Conservation (phyloP, 2,797 vertebrate species). For the Cryptoblepharus egeriae region DNA sequence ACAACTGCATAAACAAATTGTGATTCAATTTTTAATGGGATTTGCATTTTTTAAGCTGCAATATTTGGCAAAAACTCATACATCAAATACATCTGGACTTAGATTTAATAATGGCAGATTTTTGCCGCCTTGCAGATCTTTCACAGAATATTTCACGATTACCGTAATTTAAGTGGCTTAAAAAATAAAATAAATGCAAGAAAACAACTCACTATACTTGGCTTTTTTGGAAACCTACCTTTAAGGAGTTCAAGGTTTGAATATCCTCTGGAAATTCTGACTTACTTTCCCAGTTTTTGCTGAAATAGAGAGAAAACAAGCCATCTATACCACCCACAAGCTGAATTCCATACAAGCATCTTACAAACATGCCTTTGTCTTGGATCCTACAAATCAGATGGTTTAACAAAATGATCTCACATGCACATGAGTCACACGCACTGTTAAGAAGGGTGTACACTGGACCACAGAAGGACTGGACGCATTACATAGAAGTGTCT, state of each 20-base stretch:
- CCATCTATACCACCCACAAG: slow-evolving; percentile 5
- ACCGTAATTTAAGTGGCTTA: slow-evolving; percentile 14
- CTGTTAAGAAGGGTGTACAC: slow-evolving; percentile 8
- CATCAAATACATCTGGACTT: neutral
- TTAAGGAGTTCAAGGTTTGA: neutral
- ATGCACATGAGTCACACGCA: slow-evolving; percentile 7
- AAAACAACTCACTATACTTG: neutral
- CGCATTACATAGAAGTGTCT: neutral
- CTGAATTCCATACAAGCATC: neutral
- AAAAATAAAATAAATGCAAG: slow-evolving; percentile 12
- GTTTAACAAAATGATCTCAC: slow-evolving; percentile 3
- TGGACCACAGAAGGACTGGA: neutral
- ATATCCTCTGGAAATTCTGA: neutral
- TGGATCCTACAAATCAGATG: slow-evolving; percentile 19
- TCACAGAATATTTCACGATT: neutral
- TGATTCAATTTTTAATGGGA: neutral
- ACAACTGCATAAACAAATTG: neutral
- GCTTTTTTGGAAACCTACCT: neutral
- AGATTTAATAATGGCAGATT: neutral
- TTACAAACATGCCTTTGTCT: slow-evolving; percentile 4
- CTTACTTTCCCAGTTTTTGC: slow-evolving; percentile 15
- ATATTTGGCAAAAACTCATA: neutral
- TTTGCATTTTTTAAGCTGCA: neutral
- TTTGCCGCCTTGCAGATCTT: neutral
- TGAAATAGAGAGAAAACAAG: slow-evolving; percentile 5